Evolutionary conservation across 2,888 invertebrate species (phyloP).

Genomic region (Idaea aversata): DNA sequence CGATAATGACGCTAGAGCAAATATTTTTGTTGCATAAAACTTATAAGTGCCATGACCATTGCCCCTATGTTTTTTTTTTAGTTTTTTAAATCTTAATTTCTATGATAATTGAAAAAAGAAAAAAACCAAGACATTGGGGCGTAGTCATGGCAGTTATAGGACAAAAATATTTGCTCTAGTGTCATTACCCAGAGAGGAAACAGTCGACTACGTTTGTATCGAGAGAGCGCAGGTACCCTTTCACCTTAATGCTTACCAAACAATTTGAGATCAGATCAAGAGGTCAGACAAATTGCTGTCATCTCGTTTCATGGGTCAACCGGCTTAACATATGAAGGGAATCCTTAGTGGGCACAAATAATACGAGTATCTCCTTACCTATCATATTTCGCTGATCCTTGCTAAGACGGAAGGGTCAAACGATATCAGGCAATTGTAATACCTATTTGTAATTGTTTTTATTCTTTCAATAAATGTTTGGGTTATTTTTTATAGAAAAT

Average conservation of each 20-base stretch:
- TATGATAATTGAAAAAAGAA: too few relatives aligned
- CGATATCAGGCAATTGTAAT: conserved; percentile 32
- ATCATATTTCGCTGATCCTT: conserved; percentile 76
- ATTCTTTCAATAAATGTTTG: conserved; percentile 17
- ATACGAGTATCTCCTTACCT: conserved; percentile 55
- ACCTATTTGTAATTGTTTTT: conserved; percentile 34
- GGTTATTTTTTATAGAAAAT: neutral
- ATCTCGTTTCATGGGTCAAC: conserved; percentile 66
- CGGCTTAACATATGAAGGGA: conserved; percentile 71
- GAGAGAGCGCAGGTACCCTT: too few relatives aligned
- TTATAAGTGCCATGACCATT: too few relatives aligned
- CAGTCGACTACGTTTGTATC: too few relatives aligned
- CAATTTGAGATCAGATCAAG: conserved; percentile 41
- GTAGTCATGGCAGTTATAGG: too few relatives aligned
- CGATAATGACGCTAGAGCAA: too few relatives aligned
- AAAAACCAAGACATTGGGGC: too few relatives aligned
- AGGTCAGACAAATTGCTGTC: conserved; percentile 68
- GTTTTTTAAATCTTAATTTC: too few relatives aligned
- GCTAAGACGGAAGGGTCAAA: conserved; percentile 68
- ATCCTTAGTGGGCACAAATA: conserved; percentile 76
- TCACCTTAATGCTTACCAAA: neutral
- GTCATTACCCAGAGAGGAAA: too few relatives aligned
- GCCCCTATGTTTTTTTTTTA: too few relatives aligned
- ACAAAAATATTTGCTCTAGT: too few relatives aligned
- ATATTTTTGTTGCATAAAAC: too few relatives aligned